Evolutionary conservation across 2,797 vertebrate species (phyloP), one percentile per base, ranked within the genome.

Genomic region (Sphaeramia orbicularis): DNA sequence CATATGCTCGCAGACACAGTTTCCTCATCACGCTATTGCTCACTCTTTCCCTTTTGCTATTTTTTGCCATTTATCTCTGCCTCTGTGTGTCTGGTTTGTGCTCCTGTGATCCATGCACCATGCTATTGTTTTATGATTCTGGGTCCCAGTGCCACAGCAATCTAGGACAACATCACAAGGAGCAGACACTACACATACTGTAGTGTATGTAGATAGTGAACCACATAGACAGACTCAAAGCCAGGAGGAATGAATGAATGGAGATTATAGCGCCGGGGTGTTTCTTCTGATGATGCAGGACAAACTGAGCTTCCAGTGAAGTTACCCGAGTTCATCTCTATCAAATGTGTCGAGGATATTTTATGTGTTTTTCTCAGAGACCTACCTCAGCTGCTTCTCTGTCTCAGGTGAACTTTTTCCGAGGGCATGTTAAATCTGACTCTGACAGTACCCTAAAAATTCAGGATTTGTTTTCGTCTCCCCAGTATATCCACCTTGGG

Each of bases 161-260:
- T 86, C 65, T 86, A 67, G 78, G 78, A 72, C 76, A 67, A 47
- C 67, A 81, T 85, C 59, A 65, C 40, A 44, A 73, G 49, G 48
- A 81, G 67, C 64, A 78, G 65, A 64, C 54, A 40, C 32, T 58
- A 60, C 56, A 73, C 78, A 71, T 55, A 52, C 49, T 47, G 63
- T 55, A 58, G 43, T 54, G 52, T 57, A 71, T 47, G 61, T 32
- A 75, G 62, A 78, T 53, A 57, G 70, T 49, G 48, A 71, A 11
- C 37, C 27, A 59, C 37, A 77, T 65, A 13, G 48, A 52, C 11
- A 74, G 12, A 66, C 8, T 35, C 18, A 52, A 52, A 12, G 9
- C 1, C 13, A 18, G 9, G 12, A 52, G 10, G 6, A 43, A 45
- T 12, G 53, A 52, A 79, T 67, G 48, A 45, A 55, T 19, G 12